phyloP scores from a whole-genome alignment of 2,888 invertebrate genomes.

The Trypoxylon attenuatum region DNA sequence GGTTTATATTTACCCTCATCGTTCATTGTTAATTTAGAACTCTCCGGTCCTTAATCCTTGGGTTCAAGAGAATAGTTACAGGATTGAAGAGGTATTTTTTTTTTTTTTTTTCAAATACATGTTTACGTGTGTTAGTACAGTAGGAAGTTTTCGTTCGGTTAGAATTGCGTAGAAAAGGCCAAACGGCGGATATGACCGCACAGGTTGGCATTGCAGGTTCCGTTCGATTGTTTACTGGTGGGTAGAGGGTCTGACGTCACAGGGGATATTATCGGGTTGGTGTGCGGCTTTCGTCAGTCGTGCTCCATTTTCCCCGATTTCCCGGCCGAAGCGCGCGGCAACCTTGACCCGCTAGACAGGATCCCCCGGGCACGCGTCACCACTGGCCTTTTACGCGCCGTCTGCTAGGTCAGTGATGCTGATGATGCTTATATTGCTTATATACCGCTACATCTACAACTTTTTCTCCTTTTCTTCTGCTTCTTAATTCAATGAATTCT shows the following conservation, averaged over 20 bases:
- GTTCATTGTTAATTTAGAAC: too few species aligned
- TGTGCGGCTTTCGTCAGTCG: not conserved
- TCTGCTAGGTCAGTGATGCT: slow-evolving; percentile 46
- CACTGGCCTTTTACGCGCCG: slow-evolving; percentile 46
- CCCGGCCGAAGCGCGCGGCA: slow-evolving; percentile 7
- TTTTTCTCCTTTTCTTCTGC: not conserved
- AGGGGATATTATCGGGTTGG: not conserved
- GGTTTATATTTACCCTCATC: too few species aligned
- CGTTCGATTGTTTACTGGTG: not conserved
- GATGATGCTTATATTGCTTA: slow-evolving; percentile 31
- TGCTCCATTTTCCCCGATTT: slow-evolving; percentile 5
- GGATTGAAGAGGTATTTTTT: too few species aligned
- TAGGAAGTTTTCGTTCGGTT: too few species aligned
- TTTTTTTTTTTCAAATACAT: too few species aligned
- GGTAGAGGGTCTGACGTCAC: not conserved
- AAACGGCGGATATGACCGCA: too few species aligned
- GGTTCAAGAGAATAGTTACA: too few species aligned
- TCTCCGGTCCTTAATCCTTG: too few species aligned
- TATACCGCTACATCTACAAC: not conserved
- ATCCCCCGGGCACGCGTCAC: slow-evolving; percentile 32
- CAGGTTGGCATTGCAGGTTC: too few species aligned
- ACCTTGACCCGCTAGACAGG: slow-evolving; percentile 3
- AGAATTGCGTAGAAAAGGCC: too few species aligned
- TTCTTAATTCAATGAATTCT: too few species aligned
- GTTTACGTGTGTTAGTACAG: too few species aligned